Evolutionary conservation across 2,888 invertebrate species (phyloP), one percentile per base, ranked within the genome.

Genomic region (Andrena chrysosceles): DNA sequence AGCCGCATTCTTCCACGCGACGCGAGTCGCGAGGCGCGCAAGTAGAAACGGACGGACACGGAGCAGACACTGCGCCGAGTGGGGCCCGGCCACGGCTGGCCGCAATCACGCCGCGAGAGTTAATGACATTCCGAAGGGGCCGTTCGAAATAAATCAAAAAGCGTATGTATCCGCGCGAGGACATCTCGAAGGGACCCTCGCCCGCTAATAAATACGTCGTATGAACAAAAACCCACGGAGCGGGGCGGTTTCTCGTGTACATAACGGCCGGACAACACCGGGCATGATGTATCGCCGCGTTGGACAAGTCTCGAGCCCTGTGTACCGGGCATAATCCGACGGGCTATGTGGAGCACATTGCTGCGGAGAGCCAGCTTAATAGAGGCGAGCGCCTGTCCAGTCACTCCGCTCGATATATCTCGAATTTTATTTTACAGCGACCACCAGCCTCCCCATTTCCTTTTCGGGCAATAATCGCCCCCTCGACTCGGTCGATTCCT

Each of bases 231-330:
- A 85, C 78, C 52, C 26, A 26, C 35, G 59, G 54, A 54, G 74
- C 76, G 68, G 86, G 69, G 62, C 74, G 79, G 76, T 86, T 68
- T 73, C 70, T 73, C 77, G 62, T 77, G 63, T 69, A 75, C 67
- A 73, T 64, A 85, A 85, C 83, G 67, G 62, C 70, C 54, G 66
- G 71, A 78, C 80, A 78, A n/a, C 80, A 52, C 59, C 49, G 69
- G 16, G 69, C 72, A 75, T 83, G 86, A 86, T 86, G 80, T 77
- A 85, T 85, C 86, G 74, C 68, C 31, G 62, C 66, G 73, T 82
- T 64, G 77, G 70, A 71, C 71, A 68, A 64, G 72, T 67, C 69
- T 49, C 29, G 54, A 16, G 64, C 68, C 77, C 62, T 77, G 67
- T 59, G 77, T 68, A 60, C 76, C 49, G 20, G 49, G 42, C 70